Base-by-base conservation (phyloP, 2,888 invertebrate genomes). In the Oligia latruncula region DNA sequence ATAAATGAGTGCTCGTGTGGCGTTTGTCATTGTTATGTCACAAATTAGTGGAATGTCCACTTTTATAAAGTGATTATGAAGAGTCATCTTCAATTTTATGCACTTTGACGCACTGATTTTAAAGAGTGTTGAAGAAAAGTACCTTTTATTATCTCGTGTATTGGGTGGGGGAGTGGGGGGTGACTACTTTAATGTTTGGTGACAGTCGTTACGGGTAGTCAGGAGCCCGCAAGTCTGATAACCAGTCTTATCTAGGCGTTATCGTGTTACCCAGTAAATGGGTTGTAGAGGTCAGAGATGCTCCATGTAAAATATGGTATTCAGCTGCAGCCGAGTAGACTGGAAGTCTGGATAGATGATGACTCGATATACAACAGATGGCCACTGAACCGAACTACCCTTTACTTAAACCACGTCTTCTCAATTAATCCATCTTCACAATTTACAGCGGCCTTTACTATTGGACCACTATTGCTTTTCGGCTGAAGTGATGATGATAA, bases 21-120 rank as follows among this genome's bases (percentile, higher is more conserved):
- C 43, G 77, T 74, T 71, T 87, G 87, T 80, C 72, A 83, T 81
- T 81, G 74, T 77, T 85, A 74, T 83, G 82, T 83, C 75, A 78
- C 35, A 76, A 78, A 80, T 83, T 80, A 80, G 68, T 70, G 60
- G 72, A 74, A 71, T 84, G 67, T 60, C 46, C 23, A 78, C 70
- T 60, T 60, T 84, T 49, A 55, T 64, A 66, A 43, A 46, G 43
- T 60, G 60, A 65, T 80, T 74, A 64, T 67, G 46, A 40, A n/a
- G n/a, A 52, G 46, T 13, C 60, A 35, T 70, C 43, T 75, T 60
- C 13, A 40, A 35, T 72, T 74, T 58, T 65, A 65, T 78, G 55
- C 60, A 73, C 46, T 65, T 74, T 52, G 43, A 2, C 15, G 40
- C 35, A 62, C 9, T 29, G 35, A 55, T 80, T 55, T 52, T 17